These are phyloP conservation scores for Halictus quadricinctus DNA, from an alignment of 2,888 invertebrate species.

Conservation along the genomic window DNA sequence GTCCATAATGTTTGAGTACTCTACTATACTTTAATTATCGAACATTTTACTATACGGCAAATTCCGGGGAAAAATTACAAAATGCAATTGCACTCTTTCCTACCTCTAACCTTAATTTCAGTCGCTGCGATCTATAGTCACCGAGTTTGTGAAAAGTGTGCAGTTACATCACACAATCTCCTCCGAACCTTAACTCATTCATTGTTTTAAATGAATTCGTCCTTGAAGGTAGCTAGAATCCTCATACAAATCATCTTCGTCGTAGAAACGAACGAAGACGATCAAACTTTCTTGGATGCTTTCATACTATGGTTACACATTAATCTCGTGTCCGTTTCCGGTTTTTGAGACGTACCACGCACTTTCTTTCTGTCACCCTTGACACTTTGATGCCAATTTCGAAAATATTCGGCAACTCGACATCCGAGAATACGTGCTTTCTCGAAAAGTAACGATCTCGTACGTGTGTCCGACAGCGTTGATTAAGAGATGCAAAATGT, in stretches of 20 bases:
- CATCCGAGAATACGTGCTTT: background rate
- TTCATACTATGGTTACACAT: slow-evolving; percentile 33
- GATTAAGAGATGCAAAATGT: slow-evolving; percentile 14
- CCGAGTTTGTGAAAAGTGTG: slow-evolving; percentile 16
- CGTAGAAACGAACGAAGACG: background rate
- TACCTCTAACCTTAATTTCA: slow-evolving; percentile 6
- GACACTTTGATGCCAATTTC: slow-evolving; percentile 29
- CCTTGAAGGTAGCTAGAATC: background rate
- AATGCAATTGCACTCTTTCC: background rate
- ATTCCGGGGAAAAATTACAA: background rate
- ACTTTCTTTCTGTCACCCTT: slow-evolving; percentile 36
- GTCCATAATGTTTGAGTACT: background rate
- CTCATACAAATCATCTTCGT: background rate
- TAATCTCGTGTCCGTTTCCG: slow-evolving; percentile 49
- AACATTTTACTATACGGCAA: background rate
- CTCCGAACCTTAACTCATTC: slow-evolving; percentile 41
- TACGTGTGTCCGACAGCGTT: background rate
- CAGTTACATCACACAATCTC: slow-evolving; percentile 56
- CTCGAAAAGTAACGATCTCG: background rate
- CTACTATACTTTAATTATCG: too few relatives aligned
- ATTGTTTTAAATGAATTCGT: slow-evolving; percentile 11
- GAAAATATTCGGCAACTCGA: slow-evolving; percentile 14
- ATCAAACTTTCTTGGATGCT: background rate
- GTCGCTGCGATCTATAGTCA: slow-evolving; percentile 3
- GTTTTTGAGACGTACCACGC: slow-evolving; percentile 43